Percentiles rank a stretch among this genome's conserved stretches.
Evolutionary conservation across 2,888 invertebrate genomes (phyloP).

Genomic region (Loripinus fragilis): DNA sequence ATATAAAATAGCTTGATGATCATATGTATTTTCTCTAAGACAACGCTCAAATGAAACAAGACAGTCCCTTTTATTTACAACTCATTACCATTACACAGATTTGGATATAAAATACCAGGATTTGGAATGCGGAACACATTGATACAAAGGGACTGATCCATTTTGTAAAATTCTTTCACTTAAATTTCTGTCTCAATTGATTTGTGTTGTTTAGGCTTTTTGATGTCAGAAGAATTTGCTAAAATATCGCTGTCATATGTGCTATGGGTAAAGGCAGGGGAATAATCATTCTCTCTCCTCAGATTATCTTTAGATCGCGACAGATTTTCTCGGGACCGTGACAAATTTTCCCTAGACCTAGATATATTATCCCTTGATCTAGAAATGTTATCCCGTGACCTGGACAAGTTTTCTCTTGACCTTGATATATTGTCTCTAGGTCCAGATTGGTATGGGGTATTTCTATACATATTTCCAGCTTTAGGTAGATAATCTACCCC

Average conservation of each 20-base stretch:
- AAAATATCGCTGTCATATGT: constrained; percentile 32
- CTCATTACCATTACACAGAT: too few species aligned
- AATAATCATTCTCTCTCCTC: constrained; percentile 25
- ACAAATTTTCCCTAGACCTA: constrained; percentile 48
- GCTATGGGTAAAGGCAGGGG: constrained; percentile 5
- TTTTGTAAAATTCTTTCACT: too few species aligned
- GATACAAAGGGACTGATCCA: too few species aligned
- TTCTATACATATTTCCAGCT: constrained; percentile 16
- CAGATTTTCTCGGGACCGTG: constrained; percentile 44
- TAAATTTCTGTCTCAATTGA: constrained; percentile 60
- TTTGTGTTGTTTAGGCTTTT: constrained; percentile 54
- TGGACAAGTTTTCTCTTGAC: constrained; percentile 46
- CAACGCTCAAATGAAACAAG: too few species aligned
- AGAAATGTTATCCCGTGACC: constrained; percentile 49
- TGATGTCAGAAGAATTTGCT: constrained; percentile 50
- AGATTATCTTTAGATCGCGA: constrained; percentile 46
- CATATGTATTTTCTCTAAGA: too few species aligned
- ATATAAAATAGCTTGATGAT: too few species aligned
- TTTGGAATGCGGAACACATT: too few species aligned
- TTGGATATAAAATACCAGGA: too few species aligned
- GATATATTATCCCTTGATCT: constrained; percentile 46
- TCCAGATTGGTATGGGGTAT: background rate
- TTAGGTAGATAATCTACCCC: constrained; percentile 53
- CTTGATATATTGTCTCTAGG: constrained; percentile 34
- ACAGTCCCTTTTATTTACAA: too few species aligned